Conservation (phyloP, 1,140 invertebrate genomes). For the Arctopsyche grandis region DNA sequence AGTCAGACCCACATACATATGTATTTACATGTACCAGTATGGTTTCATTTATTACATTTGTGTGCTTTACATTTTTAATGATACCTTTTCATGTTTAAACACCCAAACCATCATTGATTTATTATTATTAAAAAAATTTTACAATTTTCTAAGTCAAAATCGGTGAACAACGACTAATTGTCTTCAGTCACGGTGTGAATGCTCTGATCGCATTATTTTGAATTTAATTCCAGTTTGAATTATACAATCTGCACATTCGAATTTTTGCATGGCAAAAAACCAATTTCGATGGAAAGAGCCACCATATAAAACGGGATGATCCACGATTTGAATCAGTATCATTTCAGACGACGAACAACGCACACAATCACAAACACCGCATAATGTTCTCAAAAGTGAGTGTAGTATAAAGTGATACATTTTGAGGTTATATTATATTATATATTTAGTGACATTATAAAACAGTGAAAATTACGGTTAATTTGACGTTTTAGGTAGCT, state of each 20-base stretch:
- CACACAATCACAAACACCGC: neutral
- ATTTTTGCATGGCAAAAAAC: neutral
- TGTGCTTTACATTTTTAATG: too few species aligned
- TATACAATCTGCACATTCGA: constrained; percentile 25
- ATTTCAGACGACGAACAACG: neutral
- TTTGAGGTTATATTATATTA: neutral
- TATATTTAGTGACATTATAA: neutral
- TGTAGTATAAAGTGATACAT: neutral
- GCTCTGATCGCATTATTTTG: neutral
- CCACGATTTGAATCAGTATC: neutral
- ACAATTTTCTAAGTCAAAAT: too few species aligned
- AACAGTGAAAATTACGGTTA: neutral
- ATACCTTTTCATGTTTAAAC: too few species aligned
- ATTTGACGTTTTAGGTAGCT: constrained; percentile 43
- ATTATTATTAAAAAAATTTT: too few species aligned
- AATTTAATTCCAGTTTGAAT: constrained; percentile 12
- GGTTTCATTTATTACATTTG: too few species aligned
- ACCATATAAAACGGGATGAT: constrained; percentile 15
- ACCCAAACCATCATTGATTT: too few species aligned
- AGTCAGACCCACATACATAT: too few species aligned
- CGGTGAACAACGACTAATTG: neutral
- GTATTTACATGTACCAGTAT: too few species aligned
- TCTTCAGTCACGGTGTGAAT: neutral
- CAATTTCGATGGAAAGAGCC: neutral
- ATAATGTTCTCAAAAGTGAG: constrained; percentile 23